phyloP scores from a whole-genome alignment of 64 coral and sea anemone species.

The Orbicella faveolata region DNA sequence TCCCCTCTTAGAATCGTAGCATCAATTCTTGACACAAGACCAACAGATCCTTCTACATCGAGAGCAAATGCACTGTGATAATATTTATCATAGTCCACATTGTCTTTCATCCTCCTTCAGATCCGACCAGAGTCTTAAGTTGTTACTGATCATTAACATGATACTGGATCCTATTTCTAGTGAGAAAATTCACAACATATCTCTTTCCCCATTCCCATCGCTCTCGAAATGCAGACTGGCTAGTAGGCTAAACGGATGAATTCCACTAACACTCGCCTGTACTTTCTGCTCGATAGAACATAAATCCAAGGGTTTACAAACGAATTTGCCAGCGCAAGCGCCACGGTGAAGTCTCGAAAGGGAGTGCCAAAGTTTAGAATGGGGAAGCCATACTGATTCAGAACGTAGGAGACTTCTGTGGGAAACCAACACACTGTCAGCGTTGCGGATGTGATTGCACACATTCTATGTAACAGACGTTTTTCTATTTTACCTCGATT shows the following conservation, averaged over 20 bases:
- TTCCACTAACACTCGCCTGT: conserved; percentile 4
- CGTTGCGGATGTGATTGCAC: conserved; percentile 13
- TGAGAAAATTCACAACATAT: too few relatives aligned
- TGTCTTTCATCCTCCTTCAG: too few relatives aligned
- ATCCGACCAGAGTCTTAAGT: too few relatives aligned
- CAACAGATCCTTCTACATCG: too few relatives aligned
- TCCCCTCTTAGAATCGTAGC: too few relatives aligned
- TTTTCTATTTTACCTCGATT: conserved; percentile 11
- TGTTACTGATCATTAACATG: too few relatives aligned
- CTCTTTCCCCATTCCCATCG: too few relatives aligned
- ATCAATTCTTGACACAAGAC: too few relatives aligned
- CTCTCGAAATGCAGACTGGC: background rate
- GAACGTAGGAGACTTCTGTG: conserved; percentile 24
- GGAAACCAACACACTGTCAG: conserved; percentile 48
- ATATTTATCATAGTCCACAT: too few relatives aligned
- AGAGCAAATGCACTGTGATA: too few relatives aligned
- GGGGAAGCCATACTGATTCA: conserved; percentile 34
- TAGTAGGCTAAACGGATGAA: background rate
- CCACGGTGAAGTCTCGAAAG: conserved; percentile 26
- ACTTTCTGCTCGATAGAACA: conserved; percentile 7
- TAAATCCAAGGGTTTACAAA: conserved; percentile 36
- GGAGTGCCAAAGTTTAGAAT: conserved; percentile 34
- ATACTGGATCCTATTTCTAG: too few relatives aligned
- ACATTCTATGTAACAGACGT: conserved; percentile 20
- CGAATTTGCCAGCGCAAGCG: conserved; percentile 19